Conservation (phyloP, 2,113 vertebrate genomes). For the Lagopus leucura region DNA sequence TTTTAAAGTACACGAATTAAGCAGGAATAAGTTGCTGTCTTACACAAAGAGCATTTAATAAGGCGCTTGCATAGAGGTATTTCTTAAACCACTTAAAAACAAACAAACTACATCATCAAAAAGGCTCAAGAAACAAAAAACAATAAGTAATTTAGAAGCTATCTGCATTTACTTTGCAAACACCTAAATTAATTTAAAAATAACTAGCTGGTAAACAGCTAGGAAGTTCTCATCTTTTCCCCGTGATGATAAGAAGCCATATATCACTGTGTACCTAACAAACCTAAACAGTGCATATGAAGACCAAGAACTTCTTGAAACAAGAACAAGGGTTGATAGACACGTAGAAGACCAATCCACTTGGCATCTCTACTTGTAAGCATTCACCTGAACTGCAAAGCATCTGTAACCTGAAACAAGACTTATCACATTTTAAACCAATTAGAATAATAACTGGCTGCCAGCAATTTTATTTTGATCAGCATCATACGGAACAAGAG, state of each 20-base stretch:
- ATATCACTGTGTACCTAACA: neutral
- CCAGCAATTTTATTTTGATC: neutral
- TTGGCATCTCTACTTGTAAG: neutral
- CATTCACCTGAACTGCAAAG: neutral
- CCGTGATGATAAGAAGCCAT: neutral
- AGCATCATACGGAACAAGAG: neutral
- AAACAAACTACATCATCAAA: neutral
- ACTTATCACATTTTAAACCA: neutral
- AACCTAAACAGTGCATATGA: neutral
- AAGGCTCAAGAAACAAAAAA: neutral
- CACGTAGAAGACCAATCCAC: neutral
- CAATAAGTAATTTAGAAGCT: neutral
- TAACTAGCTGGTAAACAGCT: neutral
- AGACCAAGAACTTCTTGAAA: neutral
- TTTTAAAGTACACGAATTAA: neutral
- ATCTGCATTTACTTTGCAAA: neutral
- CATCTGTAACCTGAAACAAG: neutral
- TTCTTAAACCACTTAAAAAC: neutral
- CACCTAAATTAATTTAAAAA: neutral
- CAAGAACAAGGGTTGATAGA: accelerated
- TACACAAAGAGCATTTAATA: too few species aligned
- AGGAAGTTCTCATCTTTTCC: neutral
- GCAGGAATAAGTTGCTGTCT: neutral
- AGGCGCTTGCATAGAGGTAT: too few species aligned
- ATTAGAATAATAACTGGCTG: neutral